Percentiles rank a stretch among this genome's conserved stretches.
These are phyloP conservation scores for Diachasma alloeum DNA, from an alignment of 1,140 invertebrate species.

Conservation along the genomic window DNA sequence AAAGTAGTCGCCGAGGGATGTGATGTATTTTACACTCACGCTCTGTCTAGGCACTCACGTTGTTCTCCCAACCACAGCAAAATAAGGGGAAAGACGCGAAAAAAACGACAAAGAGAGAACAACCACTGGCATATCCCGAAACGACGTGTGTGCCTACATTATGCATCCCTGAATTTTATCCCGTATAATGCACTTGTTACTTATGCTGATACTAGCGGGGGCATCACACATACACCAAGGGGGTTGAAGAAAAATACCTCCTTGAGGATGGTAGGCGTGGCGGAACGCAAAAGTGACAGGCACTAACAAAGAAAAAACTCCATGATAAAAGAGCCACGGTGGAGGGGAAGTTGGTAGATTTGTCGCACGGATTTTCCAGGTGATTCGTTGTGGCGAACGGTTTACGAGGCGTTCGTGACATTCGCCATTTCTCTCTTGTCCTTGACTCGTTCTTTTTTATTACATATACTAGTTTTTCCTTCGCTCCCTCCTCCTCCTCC, in stretches of 20 bases:
- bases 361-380: neutral
- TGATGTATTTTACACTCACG: conserved; percentile 8
- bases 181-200: conserved; percentile 53
- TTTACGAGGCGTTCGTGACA: neutral
- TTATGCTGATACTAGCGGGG: conserved; percentile 42
- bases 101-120: neutral
- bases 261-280: neutral
- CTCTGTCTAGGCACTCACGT: neutral
- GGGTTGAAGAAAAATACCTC: conserved; percentile 18
- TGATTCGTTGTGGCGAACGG: neutral
- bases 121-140: neutral
- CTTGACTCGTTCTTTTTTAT: neutral
- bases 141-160: conserved; percentile 41
- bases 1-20: neutral
- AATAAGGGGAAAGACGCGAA: neutral
- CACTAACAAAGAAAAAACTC: conserved; percentile 6
- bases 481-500: no score
- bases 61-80: neutral
- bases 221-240: neutral
- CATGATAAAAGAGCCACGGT: neutral
- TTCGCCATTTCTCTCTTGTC: neutral
- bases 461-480: no score
- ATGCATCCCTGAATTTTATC: conserved; percentile 53
- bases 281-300: conserved; percentile 6
- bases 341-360: neutral